These are phyloP conservation scores for Drosophila melanosoma DNA, from an alignment of 2,888 invertebrate genomes.

Conservation along the genomic window DNA sequence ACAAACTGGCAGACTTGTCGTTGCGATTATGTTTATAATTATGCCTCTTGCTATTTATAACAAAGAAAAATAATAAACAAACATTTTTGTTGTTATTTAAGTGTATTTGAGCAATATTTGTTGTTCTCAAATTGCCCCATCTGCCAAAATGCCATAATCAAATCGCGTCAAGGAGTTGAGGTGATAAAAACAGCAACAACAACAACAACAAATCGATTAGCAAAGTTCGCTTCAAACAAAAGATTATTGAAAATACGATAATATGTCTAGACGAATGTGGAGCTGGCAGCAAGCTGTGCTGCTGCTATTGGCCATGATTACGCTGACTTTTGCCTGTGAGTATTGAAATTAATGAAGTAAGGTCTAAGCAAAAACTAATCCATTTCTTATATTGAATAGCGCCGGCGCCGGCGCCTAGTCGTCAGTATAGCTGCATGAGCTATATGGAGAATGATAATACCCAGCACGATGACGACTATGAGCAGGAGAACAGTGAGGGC, in stretches of 20 bases:
- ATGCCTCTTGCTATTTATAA: conserved; percentile 14
- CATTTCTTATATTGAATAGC: conserved; percentile 50
- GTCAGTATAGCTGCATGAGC: conserved; percentile 80
- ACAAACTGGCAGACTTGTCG: conserved; percentile 10
- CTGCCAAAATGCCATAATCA: conserved; percentile 63
- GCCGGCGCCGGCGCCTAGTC: conserved; percentile 57
- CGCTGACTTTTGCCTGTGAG: conserved; percentile 52
- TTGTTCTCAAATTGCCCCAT: conserved; percentile 13
- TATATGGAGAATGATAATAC: conserved; percentile 79
- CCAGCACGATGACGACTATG: conserved; percentile 76
- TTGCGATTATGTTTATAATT: conserved; percentile 5
- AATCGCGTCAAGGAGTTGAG: conserved; percentile 27
- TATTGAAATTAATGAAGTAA: neutral
- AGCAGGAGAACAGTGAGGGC: conserved; percentile 64
- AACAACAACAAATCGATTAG: neutral
- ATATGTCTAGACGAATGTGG: conserved; percentile 49
- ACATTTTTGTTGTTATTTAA: conserved; percentile 2
- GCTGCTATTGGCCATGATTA: conserved; percentile 45
- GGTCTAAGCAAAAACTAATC: conserved; percentile 3
- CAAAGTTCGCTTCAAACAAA: conserved; percentile 4
- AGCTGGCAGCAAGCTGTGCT: conserved; percentile 26
- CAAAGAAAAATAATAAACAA: conserved; percentile 5
- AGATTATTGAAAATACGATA: conserved; percentile 24
- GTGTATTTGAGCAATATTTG: conserved; percentile 33
- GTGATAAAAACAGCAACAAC: conserved; percentile 30